Conservation (phyloP, 2,888 invertebrate genomes). For the Eupelmus urozonus region DNA sequence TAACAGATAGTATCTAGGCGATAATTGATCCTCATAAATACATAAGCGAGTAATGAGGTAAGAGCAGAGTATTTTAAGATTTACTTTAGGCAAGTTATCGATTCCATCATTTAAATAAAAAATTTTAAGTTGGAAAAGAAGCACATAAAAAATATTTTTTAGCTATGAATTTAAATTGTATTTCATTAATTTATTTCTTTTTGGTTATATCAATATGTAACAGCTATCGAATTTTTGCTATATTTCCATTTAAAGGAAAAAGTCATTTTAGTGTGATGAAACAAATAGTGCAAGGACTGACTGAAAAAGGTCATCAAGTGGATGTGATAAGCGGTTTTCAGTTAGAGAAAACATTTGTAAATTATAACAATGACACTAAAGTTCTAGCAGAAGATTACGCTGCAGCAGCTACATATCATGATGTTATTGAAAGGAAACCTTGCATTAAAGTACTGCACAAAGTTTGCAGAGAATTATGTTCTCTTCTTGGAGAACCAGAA, state of each 20-base stretch:
- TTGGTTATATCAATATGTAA: not conserved
- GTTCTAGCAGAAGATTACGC: too few species aligned
- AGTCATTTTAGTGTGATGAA: slow-evolving; percentile 45
- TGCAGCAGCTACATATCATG: not conserved
- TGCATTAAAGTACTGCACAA: not conserved
- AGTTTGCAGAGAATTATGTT: not conserved
- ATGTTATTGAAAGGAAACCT: not conserved
- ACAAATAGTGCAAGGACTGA: slow-evolving; percentile 22
- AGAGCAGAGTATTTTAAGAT: too few species aligned
- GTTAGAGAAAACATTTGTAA: slow-evolving; percentile 28
- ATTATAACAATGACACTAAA: slow-evolving; percentile 47
- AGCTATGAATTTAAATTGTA: too few species aligned
- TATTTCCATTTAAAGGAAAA: slow-evolving; percentile 39
- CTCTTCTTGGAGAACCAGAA: slow-evolving; percentile 23
- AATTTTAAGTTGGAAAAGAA: too few species aligned
- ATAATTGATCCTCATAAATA: too few species aligned
- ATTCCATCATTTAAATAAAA: too few species aligned
- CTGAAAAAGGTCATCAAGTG: slow-evolving; percentile 48
- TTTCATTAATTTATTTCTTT: not conserved
- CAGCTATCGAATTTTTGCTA: slow-evolving; percentile 33
- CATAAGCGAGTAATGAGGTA: too few species aligned
- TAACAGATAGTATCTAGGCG: too few species aligned
- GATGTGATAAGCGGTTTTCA: slow-evolving; percentile 45
- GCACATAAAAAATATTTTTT: too few species aligned
- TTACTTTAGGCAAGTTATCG: too few species aligned